phyloP scores from a whole-genome alignment of 2,113 vertebrate species.

The Ceyx margarethae region DNA sequence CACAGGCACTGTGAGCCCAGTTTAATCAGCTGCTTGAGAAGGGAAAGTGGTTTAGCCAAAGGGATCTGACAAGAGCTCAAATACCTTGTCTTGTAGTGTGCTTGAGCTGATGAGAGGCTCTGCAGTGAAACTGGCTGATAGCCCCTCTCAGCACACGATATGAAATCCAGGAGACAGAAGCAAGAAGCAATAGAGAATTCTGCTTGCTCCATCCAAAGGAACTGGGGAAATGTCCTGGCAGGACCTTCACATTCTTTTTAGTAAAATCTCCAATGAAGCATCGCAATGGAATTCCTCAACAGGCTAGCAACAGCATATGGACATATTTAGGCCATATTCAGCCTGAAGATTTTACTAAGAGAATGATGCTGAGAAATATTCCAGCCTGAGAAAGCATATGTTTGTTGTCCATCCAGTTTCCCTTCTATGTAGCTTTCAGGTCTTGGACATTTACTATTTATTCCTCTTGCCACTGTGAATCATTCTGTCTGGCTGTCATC shows the following conservation, averaged over 20 bases:
- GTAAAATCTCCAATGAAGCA: not conserved
- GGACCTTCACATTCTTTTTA: not conserved
- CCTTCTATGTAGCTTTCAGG: not conserved
- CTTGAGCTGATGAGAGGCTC: not conserved
- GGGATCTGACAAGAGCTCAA: not conserved
- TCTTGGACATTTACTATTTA: not conserved
- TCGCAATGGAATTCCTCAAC: constrained; percentile 21
- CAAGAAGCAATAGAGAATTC: not conserved
- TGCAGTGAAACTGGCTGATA: not conserved
- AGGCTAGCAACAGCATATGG: not conserved
- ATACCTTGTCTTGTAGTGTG: not conserved
- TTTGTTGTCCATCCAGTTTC: not conserved
- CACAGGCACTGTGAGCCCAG: not conserved
- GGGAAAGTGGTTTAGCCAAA: not conserved
- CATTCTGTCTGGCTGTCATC: not conserved
- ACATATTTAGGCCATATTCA: not conserved
- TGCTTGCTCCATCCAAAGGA: not conserved
- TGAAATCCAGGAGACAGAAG: not conserved
- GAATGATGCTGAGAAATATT: not conserved
- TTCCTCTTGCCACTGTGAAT: not conserved
- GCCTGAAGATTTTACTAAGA: not conserved
- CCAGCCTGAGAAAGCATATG: not conserved
- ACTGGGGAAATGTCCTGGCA: not conserved
- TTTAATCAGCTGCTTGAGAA: not conserved
- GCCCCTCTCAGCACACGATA: not conserved